Conservation (phyloP, 1,140 invertebrate genomes). For the Drosophila oshimai region DNA sequence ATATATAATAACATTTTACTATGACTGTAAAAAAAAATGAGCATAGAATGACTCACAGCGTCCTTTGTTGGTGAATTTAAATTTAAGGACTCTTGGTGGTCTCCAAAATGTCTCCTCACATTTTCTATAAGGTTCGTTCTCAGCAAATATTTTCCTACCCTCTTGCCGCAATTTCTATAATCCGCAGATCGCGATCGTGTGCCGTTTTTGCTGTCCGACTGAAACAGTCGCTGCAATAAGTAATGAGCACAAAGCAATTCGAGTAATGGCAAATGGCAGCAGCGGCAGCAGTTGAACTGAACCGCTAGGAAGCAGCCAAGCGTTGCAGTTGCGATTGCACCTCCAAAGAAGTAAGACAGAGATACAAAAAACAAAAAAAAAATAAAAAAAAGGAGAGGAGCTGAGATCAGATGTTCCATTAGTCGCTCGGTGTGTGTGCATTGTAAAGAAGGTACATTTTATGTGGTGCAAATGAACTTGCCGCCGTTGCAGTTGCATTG, state of each 20-base stretch:
- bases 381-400: background rate
- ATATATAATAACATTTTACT: too few relatives aligned
- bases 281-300: slow-evolving; percentile 7
- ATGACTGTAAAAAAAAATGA: background rate
- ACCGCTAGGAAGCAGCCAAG: slow-evolving; percentile 73
- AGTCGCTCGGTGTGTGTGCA: slow-evolving; percentile 11
- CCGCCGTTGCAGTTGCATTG: slow-evolving; percentile 30
- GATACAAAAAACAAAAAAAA: background rate
- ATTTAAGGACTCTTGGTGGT: background rate
- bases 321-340: slow-evolving; percentile 39
- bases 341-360: background rate
- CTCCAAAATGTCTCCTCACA: background rate
- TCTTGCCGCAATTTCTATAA: slow-evolving; percentile 15
- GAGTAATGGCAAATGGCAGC: slow-evolving; percentile 63
- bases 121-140: background rate
- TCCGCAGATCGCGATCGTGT: slow-evolving; percentile 34
- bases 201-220: slow-evolving; percentile 43
- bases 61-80: background rate
- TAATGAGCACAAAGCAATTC: slow-evolving; percentile 73
- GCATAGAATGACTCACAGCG: background rate
- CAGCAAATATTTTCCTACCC: background rate
- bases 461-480: slow-evolving; percentile 64
- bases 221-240: slow-evolving; percentile 63
- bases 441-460: slow-evolving; percentile 12
- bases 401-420: slow-evolving; percentile 34